A percentile compares a stretch with the other conserved stretches of the same genome.
These are phyloP conservation scores for Melanotaenia pygmaea DNA, from an alignment of 2,797 vertebrate species.

Conservation along the genomic window DNA sequence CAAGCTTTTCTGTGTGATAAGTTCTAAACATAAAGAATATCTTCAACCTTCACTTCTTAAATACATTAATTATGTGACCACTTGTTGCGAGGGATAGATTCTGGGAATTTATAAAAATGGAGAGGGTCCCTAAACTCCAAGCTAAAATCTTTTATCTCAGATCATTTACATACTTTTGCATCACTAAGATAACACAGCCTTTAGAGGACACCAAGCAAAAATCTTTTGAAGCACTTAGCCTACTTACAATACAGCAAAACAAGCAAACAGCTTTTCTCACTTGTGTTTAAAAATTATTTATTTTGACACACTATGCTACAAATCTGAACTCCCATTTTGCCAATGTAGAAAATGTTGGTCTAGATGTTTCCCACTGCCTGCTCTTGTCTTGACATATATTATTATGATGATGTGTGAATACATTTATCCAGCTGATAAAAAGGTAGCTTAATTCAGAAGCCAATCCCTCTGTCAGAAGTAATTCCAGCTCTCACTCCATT, in stretches of 20 bases:
- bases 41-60: conserved; percentile 49
- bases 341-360: conserved; percentile 5
- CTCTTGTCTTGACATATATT: conserved; percentile 24
- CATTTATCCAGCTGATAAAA: conserved; percentile 53
- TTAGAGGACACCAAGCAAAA: conserved; percentile 42
- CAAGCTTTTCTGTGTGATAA: conserved; percentile 40
- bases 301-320: background rate
- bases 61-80: conserved; percentile 52
- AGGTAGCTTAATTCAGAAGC: conserved; percentile 41
- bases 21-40: conserved; percentile 52
- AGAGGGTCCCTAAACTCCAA: conserved; percentile 20
- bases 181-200: conserved; percentile 45
- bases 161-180: conserved; percentile 51
- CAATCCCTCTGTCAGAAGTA: conserved; percentile 62
- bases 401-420: conserved; percentile 38
- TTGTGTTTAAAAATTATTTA: background rate
- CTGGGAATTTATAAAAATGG: conserved; percentile 15
- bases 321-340: conserved; percentile 15
- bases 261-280: background rate
- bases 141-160: conserved; percentile 40
- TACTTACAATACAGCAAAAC: conserved; percentile 16
- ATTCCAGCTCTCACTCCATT: conserved; percentile 49
- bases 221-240: conserved; percentile 27
- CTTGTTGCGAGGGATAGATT: conserved; percentile 34
- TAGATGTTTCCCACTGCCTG: conserved; percentile 13